Percentiles rank a stretch among this genome's conserved stretches.
Evolutionary conservation across 2,797 vertebrate species (phyloP).

Genomic region (Pipistrellus pygmaeus): DNA sequence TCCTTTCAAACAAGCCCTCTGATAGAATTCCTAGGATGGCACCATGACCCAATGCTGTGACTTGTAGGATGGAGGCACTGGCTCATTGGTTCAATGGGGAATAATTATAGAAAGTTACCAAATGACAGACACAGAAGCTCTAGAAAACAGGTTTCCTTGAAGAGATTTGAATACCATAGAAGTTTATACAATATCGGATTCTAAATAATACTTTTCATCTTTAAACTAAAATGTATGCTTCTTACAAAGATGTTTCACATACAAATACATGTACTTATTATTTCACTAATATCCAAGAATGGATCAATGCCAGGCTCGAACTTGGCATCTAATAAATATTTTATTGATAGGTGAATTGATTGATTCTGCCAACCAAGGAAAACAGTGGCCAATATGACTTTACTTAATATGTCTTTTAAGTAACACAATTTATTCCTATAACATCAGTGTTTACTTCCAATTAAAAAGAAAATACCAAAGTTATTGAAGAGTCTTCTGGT

Average conservation of each 20-base stretch:
- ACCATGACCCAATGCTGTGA: neutral
- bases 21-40: neutral
- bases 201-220: slow-evolving; percentile 17
- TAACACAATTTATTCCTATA: slow-evolving; percentile 4
- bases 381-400: slow-evolving; percentile 53
- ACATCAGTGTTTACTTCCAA: neutral
- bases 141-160: neutral
- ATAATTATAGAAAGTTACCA: slow-evolving; percentile 37
- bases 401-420: slow-evolving; percentile 55
- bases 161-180: neutral
- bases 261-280: neutral
- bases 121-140: slow-evolving; percentile 33
- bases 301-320: slow-evolving; percentile 52
- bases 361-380: slow-evolving; percentile 58
- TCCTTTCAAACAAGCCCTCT: slow-evolving; percentile 32
- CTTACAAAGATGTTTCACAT: neutral
- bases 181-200: neutral
- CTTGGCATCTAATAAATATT: slow-evolving; percentile 64
- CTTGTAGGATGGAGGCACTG: neutral
- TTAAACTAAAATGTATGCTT: slow-evolving; percentile 14
- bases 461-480: slow-evolving; percentile 52
- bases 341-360: slow-evolving; percentile 68
- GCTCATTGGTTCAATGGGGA: slow-evolving; percentile 2
- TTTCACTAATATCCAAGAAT: slow-evolving; percentile 15
- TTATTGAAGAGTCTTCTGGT: slow-evolving; percentile 10